A percentile compares a stretch with the other conserved stretches of the same genome.
phyloP scores from a whole-genome alignment of 2,797 vertebrate species.

The Hippopotamyrus pictus region DNA sequence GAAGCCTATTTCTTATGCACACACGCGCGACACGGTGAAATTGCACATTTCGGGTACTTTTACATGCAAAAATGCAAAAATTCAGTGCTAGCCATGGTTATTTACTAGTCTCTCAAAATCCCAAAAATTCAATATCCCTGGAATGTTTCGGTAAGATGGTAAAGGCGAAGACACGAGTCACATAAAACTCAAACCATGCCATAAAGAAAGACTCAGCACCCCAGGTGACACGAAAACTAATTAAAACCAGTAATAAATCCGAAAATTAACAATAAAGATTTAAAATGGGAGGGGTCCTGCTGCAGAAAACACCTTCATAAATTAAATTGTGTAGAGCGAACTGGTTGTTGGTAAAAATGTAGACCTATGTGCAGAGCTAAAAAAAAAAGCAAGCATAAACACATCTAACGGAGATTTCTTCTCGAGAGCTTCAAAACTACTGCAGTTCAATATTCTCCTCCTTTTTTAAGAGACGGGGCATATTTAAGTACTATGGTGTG shows the following conservation, averaged over 20 bases:
- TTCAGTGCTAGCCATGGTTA: background rate
- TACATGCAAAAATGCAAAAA: background rate
- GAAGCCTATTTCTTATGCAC: background rate
- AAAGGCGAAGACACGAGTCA: background rate
- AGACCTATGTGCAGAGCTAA: background rate
- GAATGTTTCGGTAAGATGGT: background rate
- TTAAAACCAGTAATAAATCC: background rate
- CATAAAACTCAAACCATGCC: background rate
- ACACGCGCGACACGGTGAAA: background rate
- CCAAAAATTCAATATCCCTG: background rate
- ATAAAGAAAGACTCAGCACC: background rate
- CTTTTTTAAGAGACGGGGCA: background rate
- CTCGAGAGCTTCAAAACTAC: background rate
- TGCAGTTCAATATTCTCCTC: background rate
- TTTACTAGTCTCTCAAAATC: background rate
- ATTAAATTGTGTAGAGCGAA: background rate
- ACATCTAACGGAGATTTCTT: background rate
- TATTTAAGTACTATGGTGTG: background rate
- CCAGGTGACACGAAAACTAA: background rate
- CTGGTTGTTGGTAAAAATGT: background rate
- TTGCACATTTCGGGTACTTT: background rate
- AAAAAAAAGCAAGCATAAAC: background rate
- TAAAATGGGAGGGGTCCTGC: background rate
- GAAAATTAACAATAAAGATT: background rate
- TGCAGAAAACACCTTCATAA: background rate